These are phyloP conservation scores for Charadrius vociferus DNA, from an alignment of 2,113 vertebrate species.

Conservation along the genomic window DNA sequence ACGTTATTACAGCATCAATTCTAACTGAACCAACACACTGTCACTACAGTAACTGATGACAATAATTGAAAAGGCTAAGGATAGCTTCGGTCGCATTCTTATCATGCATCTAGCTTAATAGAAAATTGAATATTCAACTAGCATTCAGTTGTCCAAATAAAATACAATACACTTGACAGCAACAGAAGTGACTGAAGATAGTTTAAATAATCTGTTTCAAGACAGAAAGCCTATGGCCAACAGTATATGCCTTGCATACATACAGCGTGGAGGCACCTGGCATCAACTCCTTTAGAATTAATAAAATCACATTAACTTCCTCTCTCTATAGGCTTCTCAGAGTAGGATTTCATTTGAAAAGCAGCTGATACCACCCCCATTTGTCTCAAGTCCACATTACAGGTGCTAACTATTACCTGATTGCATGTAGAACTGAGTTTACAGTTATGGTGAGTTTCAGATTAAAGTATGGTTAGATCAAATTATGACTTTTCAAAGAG, in stretches of 20 bases:
- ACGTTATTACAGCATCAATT: neutral
- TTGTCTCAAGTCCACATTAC: neutral
- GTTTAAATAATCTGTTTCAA: neutral
- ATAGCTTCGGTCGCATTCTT: neutral
- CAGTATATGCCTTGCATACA: rapidly evolving
- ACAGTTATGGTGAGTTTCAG: neutral
- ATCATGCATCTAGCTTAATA: neutral
- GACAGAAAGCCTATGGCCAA: neutral
- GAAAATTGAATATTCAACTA: neutral
- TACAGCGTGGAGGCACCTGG: neutral
- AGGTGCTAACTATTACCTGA: neutral
- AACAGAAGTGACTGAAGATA: neutral
- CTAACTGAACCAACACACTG: neutral
- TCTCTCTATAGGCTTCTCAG: neutral
- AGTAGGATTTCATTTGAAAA: neutral
- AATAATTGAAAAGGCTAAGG: neutral
- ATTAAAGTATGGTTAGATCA: neutral
- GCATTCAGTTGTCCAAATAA: neutral
- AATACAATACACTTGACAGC: neutral
- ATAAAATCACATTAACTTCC: neutral
- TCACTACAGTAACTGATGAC: neutral
- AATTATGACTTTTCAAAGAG: neutral
- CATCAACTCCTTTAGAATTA: neutral
- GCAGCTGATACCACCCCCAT: neutral
- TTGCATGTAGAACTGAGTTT: neutral